Base-by-base conservation (phyloP, 2,113 vertebrate species). In the Litocranius walleri region DNA sequence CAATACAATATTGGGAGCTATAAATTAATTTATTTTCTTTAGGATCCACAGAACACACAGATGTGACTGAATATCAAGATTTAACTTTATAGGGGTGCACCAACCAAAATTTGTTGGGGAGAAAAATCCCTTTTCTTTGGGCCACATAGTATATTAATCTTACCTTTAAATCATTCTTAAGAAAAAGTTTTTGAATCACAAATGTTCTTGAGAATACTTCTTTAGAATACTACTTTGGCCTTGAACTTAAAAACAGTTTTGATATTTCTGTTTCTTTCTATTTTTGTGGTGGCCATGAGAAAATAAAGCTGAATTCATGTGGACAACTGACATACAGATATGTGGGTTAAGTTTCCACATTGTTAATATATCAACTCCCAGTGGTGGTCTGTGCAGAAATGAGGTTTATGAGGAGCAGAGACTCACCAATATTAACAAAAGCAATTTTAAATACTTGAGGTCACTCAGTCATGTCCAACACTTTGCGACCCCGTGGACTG, bases 11-110 rank as follows among this genome's bases (percentile, higher is more conserved):
- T 45, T 64, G 9, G 45, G 17, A 64, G 6, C 27, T 67, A 84
- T 52, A 92, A 64, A 78, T 78, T 57, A 84, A 48, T 29, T 95
- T 85, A 25, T 62, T 97, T 95, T 83, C 43, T 82, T 91, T 91
- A 77, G 45, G 43, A 45, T 80, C 12, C 15, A 5, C 19, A 12
- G 67, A 52, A 29, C 57, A 71, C 40, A 57, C 16, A 84, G 17
- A 80, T 54, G 17, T 50, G 48, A 95, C 10, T 50, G 1, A 67
- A 64, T 19, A 57, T 36, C 92, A 88, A 91, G 36, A 83, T 83
- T 88, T 36, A 45, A 83, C 36, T 78, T 83, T 56, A 40, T 67
- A 29, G 10, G 67, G 43, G 45, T 59, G 11, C n/a, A 61, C 5
- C 30, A 19, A 19, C 17, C 43, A 90, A 71, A 90, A 90, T 59